These are phyloP conservation scores for Ochropleura leucogaster DNA, from an alignment of 2,888 invertebrate genomes.

Conservation along the genomic window DNA sequence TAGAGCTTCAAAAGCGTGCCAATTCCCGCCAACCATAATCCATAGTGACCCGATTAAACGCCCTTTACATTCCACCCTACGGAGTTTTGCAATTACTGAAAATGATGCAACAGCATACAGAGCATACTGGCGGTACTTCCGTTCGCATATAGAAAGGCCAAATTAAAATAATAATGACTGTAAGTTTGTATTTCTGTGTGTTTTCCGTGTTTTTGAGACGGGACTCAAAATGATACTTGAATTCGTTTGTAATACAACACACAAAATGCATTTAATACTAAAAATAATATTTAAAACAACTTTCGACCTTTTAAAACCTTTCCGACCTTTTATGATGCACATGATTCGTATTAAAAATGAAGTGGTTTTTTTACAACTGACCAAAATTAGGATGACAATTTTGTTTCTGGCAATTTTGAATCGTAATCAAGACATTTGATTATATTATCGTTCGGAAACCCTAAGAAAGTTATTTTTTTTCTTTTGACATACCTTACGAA, in stretches of 20 bases:
- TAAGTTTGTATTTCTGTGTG: slow-evolving; percentile 6
- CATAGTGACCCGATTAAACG: slow-evolving; percentile 48
- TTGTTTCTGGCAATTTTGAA: too few species aligned
- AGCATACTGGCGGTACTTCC: slow-evolving; percentile 31
- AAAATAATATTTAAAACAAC: too few species aligned
- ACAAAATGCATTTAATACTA: too few species aligned
- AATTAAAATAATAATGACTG: slow-evolving; percentile 47
- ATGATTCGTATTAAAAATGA: too few species aligned
- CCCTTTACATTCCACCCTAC: slow-evolving; percentile 51
- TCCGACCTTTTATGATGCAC: too few species aligned
- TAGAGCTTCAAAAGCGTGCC: slow-evolving; percentile 23
- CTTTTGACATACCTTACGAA: not conserved
- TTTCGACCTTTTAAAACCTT: too few species aligned
- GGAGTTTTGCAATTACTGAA: slow-evolving; percentile 62
- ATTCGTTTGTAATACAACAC: too few species aligned
- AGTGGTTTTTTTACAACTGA: too few species aligned
- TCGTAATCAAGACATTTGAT: not conserved
- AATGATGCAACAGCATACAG: slow-evolving; percentile 50
- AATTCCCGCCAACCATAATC: slow-evolving; percentile 32
- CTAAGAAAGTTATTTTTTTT: not conserved
- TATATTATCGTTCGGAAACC: too few species aligned
- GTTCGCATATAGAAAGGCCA: slow-evolving; percentile 40
- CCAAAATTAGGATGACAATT: too few species aligned
- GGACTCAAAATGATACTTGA: not conserved
- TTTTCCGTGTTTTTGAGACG: not conserved